Evolutionary conservation across 2,888 invertebrate species (phyloP).

Genomic region (Leucoptera coffeella): DNA sequence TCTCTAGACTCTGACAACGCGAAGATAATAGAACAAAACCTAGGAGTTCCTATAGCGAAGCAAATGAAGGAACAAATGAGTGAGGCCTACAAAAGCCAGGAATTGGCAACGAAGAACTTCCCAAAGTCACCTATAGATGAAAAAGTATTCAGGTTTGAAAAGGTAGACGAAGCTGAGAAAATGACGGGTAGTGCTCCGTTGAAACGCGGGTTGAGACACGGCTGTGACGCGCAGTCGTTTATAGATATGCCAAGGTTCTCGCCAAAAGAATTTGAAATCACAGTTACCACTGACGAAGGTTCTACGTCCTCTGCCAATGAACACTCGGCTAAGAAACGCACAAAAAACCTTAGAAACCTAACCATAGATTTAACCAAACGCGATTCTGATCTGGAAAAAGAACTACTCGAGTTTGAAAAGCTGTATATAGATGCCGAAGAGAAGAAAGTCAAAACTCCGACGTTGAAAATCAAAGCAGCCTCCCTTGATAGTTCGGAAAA

Average conservation of each 20-base stretch:
- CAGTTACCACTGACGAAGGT: constrained; percentile 33
- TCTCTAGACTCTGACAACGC: constrained; percentile 53
- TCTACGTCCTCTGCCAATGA: constrained; percentile 22
- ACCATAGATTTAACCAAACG: constrained; percentile 50
- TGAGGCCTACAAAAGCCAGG: constrained; percentile 36
- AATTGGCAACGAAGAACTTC: constrained; percentile 21
- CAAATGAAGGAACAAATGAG: constrained; percentile 48
- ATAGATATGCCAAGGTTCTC: constrained; percentile 48
- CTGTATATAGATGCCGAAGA: constrained; percentile 36
- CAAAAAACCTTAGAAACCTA: constrained; percentile 45
- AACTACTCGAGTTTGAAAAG: constrained; percentile 39
- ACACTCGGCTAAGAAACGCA: constrained; percentile 24
- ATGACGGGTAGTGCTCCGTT: constrained; percentile 27
- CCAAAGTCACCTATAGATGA: too few relatives aligned
- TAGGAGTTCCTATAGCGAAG: constrained; percentile 48
- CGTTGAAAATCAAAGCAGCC: constrained; percentile 65
- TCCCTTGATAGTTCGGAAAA: constrained; percentile 61
- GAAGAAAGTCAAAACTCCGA: constrained; percentile 63
- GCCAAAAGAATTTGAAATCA: constrained; percentile 47
- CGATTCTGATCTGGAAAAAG: constrained; percentile 40
- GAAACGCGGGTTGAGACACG: constrained; percentile 28
- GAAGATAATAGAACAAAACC: constrained; percentile 50
- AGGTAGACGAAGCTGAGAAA: constrained; percentile 13
- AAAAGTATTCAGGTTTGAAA: constrained; percentile 39
- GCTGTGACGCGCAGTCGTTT: constrained; percentile 40